Evolutionary conservation across 1,140 invertebrate genomes (phyloP).

Genomic region (Hyphantria cunea): DNA sequence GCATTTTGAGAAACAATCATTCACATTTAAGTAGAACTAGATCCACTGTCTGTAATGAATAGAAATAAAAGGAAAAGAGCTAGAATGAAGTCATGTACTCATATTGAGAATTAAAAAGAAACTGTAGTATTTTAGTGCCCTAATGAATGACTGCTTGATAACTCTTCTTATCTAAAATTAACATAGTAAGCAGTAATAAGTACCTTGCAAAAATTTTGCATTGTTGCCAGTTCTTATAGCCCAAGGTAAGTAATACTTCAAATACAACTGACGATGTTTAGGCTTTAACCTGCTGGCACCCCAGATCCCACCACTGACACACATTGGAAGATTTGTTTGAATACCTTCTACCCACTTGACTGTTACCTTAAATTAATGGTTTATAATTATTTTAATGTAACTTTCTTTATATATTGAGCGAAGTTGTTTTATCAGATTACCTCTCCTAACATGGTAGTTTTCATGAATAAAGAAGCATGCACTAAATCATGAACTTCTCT

Average conservation of each 20-base stretch:
- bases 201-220: conserved; percentile 85
- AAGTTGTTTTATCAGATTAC: conserved; percentile 38
- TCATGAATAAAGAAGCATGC: conserved; percentile 95
- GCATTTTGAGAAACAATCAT: too few species aligned
- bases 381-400: neutral
- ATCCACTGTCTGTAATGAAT: too few species aligned
- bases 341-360: conserved; percentile 99
- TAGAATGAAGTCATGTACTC: too few species aligned
- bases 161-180: too few species aligned
- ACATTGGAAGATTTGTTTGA: conserved; percentile 95
- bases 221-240: conserved; percentile 90
- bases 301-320: conserved; percentile 92
- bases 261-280: conserved; percentile 92
- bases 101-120: too few species aligned
- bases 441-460: conserved; percentile 96
- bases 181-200: too few species aligned
- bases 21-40: too few species aligned
- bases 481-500: conserved; percentile 97
- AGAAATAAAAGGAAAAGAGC: too few species aligned
- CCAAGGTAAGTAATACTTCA: conserved; percentile 93
- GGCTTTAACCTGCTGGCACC: conserved; percentile 91
- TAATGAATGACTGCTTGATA: too few species aligned
- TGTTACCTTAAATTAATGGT: conserved; percentile 85
- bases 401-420: neutral
- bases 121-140: too few species aligned